Evolutionary conservation across 2,888 invertebrate species (phyloP).

Genomic region (Chironomus tentans): DNA sequence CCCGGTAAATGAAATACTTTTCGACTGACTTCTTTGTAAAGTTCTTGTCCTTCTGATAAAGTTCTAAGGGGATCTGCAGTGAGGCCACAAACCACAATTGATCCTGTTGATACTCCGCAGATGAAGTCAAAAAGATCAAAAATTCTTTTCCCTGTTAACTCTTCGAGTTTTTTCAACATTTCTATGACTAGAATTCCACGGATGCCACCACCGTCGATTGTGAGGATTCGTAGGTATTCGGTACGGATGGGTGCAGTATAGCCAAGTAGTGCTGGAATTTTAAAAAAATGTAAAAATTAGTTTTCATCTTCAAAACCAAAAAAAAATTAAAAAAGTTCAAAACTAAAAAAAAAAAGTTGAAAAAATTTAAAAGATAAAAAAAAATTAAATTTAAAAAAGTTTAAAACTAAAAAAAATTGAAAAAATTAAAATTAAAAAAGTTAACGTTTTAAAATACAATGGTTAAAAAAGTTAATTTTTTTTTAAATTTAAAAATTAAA

Average conservation of each 20-base stretch:
- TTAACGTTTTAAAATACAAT: no score
- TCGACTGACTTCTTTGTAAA: constrained; percentile 51
- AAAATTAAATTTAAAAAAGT: no score
- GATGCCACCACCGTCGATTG: constrained; percentile 87
- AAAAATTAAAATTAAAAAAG: no score
- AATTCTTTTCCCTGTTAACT: constrained; percentile 55
- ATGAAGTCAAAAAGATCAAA: constrained; percentile 80
- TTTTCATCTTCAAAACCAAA: no score
- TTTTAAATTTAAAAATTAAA: no score
- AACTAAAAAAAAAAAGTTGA: no score
- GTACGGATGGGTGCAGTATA: constrained; percentile 57
- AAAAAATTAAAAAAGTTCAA: no score
- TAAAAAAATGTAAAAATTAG: no score
- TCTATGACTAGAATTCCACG: constrained; percentile 80
- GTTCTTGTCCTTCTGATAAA: constrained; percentile 50
- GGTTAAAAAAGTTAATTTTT: no score
- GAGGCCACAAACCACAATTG: constrained; percentile 65
- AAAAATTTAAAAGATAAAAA: no score
- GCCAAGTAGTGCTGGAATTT: constrained; percentile 52
- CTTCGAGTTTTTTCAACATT: constrained; percentile 68
- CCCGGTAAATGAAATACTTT: constrained; percentile 58
- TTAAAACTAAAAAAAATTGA: no score
- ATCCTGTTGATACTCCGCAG: constrained; percentile 75
- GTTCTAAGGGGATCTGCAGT: constrained; percentile 33
- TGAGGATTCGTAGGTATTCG: constrained; percentile 66